Percentiles rank a stretch among this genome's conserved stretches.
phyloP scores from a whole-genome alignment of 2,888 invertebrate species.

The Synanthedon andrenaeformis region DNA sequence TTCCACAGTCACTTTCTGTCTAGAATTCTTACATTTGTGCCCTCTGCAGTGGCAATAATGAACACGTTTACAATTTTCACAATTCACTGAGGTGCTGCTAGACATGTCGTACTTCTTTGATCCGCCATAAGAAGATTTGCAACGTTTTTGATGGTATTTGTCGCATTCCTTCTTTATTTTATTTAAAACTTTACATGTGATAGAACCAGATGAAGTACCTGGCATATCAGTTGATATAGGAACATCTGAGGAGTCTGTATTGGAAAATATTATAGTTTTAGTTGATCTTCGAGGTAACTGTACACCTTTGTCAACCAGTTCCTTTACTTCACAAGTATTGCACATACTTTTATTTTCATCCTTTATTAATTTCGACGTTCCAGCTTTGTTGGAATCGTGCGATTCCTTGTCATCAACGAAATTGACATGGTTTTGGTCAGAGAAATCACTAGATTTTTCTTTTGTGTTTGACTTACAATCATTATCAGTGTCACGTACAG shows the following conservation, averaged over 20 bases:
- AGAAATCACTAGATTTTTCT: not conserved
- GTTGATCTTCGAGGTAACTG: constrained; percentile 27
- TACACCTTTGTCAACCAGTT: constrained; percentile 31
- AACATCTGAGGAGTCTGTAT: constrained; percentile 36
- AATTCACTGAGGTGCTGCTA: constrained; percentile 45
- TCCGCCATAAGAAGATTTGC: constrained; percentile 22
- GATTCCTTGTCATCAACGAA: not conserved
- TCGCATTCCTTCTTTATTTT: constrained; percentile 58
- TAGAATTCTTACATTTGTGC: constrained; percentile 41
- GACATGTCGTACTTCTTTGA: constrained; percentile 39
- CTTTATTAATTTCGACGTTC: too few relatives aligned
- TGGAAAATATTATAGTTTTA: constrained; percentile 16
- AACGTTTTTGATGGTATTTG: constrained; percentile 48
- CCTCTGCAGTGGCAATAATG: constrained; percentile 40
- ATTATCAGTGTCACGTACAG: not conserved
- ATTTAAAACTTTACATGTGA: constrained; percentile 46
- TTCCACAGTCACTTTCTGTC: constrained; percentile 26
- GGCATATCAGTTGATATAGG: constrained; percentile 39
- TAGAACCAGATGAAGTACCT: constrained; percentile 46
- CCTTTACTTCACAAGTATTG: constrained; percentile 9
- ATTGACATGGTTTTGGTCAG: not conserved
- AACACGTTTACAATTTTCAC: constrained; percentile 41
- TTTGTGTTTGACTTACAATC: not conserved
- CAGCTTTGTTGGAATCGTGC: not conserved
- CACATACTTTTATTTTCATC: not conserved